Base-by-base conservation (phyloP, 2,888 invertebrate genomes). In the Andrena bicolor region DNA sequence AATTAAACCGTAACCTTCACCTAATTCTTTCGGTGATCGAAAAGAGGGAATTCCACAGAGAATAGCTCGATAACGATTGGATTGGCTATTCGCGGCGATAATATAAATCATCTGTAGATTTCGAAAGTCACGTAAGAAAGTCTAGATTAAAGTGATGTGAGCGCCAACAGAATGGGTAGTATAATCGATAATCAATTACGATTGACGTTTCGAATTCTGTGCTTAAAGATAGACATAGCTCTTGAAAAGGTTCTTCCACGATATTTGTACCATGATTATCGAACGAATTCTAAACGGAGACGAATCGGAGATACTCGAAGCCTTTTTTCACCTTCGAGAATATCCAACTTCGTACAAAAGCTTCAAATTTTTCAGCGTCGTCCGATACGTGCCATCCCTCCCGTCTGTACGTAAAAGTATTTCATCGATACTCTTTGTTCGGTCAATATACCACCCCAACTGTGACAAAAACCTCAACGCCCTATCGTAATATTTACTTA, bases 141-240 rank as follows among this genome's bases (percentile, higher is more conserved):
- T 20, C 13, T 16, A 32, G 56, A 75, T 82, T 77, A 76, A 84
- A 80, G 82, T 56, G 66, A 56, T 64, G 73, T 63, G 49, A 78
- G 88, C 82, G 76, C 80, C 84, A 86, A 74, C 79, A 76, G 76
- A 63, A 63, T 82, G 83, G 74, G 58, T 88, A 79, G 85, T 79
- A 85, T 87, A 77, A 58, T 77, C 86, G 83, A 84, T 84, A 86
- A 82, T 88, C 86, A 73, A 86, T 88, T 75, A 77, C 58, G 76
- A 86, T 84, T 65, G 82, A 76, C 76, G 74, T 80, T 70, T 66
- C 30, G 49, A 76, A 75, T 82, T 79, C 76, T 35, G 35, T 49
- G 61, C 7, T 66, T 48, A 68, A 28, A 16, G 26, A 28, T 23
- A 76, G 64, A 32, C 66, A 28, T 49, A 56, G 26, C 28, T n/a